Percentiles rank a stretch among this genome's conserved stretches.
These are phyloP conservation scores for Danio albolineatus DNA, from an alignment of 2,797 vertebrate species.

Conservation along the genomic window DNA sequence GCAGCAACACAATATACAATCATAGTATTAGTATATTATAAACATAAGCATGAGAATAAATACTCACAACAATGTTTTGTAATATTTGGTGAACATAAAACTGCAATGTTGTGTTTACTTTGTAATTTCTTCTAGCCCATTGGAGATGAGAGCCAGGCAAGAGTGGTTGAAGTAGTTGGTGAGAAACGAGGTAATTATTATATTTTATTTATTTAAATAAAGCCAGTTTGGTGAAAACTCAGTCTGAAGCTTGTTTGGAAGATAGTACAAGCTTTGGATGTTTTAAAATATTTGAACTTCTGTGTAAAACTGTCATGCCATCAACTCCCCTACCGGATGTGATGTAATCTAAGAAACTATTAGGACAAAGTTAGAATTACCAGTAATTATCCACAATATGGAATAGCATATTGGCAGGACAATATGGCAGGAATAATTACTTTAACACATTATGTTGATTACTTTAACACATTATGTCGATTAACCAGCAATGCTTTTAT, in stretches of 20 bases:
- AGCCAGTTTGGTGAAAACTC: neutral
- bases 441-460: too few species aligned
- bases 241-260: neutral
- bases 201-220: neutral
- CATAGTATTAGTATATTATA: neutral
- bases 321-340: too few species aligned
- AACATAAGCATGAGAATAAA: neutral
- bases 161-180: conserved; percentile 83
- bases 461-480: too few species aligned
- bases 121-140: conserved; percentile 76
- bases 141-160: conserved; percentile 89
- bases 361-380: too few species aligned
- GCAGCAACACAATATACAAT: neutral
- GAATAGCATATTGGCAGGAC: too few species aligned
- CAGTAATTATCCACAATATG: too few species aligned
- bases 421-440: too few species aligned
- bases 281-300: too few species aligned
- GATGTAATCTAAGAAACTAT: too few species aligned
- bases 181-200: conserved; percentile 81
- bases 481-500: too few species aligned
- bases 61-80: neutral
- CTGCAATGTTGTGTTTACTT: neutral
- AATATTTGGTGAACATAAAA: neutral
- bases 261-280: too few species aligned
- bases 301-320: too few species aligned